Evolutionary conservation across 2,888 invertebrate species (phyloP).

Genomic region (Drosophila nr. perissopoda): DNA sequence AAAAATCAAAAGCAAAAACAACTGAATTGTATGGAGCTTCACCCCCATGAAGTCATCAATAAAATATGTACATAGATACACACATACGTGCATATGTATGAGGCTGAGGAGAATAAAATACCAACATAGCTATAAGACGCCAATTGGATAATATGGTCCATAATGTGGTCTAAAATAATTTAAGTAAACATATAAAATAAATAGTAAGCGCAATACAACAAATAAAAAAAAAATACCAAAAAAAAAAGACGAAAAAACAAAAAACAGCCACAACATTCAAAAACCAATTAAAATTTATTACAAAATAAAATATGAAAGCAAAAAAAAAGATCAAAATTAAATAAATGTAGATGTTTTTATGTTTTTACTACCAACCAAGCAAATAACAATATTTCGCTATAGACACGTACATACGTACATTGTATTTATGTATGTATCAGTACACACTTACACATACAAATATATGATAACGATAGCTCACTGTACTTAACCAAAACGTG

Average conservation of each 20-base stretch:
- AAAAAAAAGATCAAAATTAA: conserved; percentile 50
- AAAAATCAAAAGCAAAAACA: conserved; percentile 24
- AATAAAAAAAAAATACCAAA: conserved; percentile 11
- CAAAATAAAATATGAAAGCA: conserved; percentile 58
- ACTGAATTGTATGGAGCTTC: conserved; percentile 49
- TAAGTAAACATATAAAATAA: conserved; percentile 51
- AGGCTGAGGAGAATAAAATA: conserved; percentile 58
- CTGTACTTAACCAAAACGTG: conserved; percentile 8
- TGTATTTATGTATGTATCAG: conserved; percentile 16
- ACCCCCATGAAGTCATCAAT: conserved; percentile 35
- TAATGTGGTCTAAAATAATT: conserved; percentile 61
- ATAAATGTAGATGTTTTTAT: conserved; percentile 44
- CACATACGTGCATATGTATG: conserved; percentile 58
- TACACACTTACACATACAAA: conserved; percentile 13
- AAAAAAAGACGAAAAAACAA: conserved; percentile 8
- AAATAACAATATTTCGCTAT: conserved; percentile 9
- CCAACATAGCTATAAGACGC: conserved; percentile 53
- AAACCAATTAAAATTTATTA: conserved; percentile 62
- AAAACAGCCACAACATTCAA: conserved; percentile 58
- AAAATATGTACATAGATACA: conserved; percentile 48
- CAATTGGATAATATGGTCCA: conserved; percentile 68
- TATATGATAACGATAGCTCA: conserved; percentile 11
- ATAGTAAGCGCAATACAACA: conserved; percentile 41
- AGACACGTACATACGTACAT: conserved; percentile 16
- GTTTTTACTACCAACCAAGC: conserved; percentile 24